These are phyloP conservation scores for Argentina silus DNA, from an alignment of 2,797 vertebrate species.

Conservation along the genomic window DNA sequence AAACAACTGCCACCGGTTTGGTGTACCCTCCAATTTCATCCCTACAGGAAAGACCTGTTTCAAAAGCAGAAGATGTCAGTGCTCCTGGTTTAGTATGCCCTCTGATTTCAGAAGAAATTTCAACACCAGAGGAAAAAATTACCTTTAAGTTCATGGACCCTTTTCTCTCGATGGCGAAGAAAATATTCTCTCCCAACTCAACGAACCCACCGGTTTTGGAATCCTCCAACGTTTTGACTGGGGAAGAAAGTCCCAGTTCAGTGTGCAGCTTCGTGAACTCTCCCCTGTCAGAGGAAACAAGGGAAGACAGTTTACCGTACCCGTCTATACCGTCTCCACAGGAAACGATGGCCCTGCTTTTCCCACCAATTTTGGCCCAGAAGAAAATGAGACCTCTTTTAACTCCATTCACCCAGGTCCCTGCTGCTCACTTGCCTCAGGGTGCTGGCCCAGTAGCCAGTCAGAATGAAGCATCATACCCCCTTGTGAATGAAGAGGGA, in stretches of 20 bases:
- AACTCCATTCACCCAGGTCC: background rate
- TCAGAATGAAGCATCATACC: background rate
- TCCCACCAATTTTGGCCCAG: background rate
- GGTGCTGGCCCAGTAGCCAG: background rate
- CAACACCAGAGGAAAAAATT: background rate
- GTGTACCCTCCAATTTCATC: background rate
- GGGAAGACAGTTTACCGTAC: background rate
- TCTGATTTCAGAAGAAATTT: background rate
- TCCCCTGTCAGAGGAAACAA: background rate
- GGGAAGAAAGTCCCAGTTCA: background rate
- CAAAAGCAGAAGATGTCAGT: background rate
- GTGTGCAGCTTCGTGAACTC: background rate
- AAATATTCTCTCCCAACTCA: background rate
- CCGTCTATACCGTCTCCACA: background rate
- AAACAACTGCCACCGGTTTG: background rate
- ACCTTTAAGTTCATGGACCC: background rate
- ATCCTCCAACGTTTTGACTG: background rate
- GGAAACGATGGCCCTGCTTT: background rate
- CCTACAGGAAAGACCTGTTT: background rate
- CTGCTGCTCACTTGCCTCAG: background rate
- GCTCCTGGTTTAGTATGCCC: slow-evolving; percentile 1
- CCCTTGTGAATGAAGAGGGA: background rate
- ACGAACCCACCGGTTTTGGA: background rate
- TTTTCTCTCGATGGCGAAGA: background rate
- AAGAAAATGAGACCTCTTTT: background rate